A percentile compares a stretch with the other conserved stretches of the same genome.
Evolutionary conservation across 2,888 invertebrate species (phyloP).

Genomic region (Linyphia triangularis): DNA sequence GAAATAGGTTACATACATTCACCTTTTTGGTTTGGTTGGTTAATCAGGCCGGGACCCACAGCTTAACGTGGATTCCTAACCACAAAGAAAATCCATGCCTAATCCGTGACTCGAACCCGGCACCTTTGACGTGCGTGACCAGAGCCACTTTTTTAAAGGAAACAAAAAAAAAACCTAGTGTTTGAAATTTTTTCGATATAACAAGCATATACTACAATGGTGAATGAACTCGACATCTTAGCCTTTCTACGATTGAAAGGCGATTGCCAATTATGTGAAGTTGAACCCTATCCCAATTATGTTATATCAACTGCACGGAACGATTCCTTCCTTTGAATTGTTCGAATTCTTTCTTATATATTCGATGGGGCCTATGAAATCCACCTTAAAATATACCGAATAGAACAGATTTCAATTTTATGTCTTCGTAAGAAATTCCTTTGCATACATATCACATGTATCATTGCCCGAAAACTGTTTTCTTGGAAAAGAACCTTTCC

Average conservation of each 20-base stretch:
- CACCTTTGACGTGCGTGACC: no score
- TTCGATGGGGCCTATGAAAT: not conserved
- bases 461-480: constrained; percentile 32
- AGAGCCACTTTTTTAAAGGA: no score
- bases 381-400: constrained; percentile 35
- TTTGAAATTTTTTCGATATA: no score
- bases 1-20: no score
- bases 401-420: constrained; percentile 37
- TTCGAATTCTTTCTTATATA: constrained; percentile 22
- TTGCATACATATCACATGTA: constrained; percentile 17
- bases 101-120: no score
- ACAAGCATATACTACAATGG: constrained; percentile 30
- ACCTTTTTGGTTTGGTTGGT: no score
- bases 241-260: constrained; percentile 31
- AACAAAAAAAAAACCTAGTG: no score
- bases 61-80: no score
- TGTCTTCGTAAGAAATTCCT: constrained; percentile 33
- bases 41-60: no score
- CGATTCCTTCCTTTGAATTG: constrained; percentile 14
- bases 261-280: constrained; percentile 28
- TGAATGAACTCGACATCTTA: constrained; percentile 41
- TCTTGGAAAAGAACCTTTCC: constrained; percentile 23
- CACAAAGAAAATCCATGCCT: no score
- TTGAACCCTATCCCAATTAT: constrained; percentile 34
- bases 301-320: constrained; percentile 19